Conservation (phyloP, 2,888 invertebrate species). For the Oegoconia quadripuncta region DNA sequence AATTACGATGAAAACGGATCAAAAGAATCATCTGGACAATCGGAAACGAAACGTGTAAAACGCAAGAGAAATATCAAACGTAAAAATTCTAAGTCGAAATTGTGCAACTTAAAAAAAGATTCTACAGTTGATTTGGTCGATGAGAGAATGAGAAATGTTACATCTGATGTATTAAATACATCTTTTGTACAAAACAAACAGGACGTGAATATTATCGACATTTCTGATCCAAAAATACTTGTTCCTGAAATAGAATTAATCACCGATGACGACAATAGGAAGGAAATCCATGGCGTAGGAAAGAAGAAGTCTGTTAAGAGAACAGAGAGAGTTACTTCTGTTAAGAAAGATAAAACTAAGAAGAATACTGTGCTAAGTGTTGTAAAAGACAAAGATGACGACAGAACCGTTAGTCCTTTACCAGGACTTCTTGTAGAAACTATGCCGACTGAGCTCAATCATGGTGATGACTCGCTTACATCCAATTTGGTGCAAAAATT, state of each 20-base stretch:
- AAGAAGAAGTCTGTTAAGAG: constrained; percentile 23
- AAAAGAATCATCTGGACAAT: constrained; percentile 25
- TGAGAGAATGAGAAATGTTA: constrained; percentile 49
- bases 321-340: constrained; percentile 15
- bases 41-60: constrained; percentile 18
- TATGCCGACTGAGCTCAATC: constrained; percentile 23
- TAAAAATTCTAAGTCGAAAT: constrained; percentile 20
- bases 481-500: constrained; percentile 42
- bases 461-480: constrained; percentile 35
- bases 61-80: constrained; percentile 20
- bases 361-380: background rate
- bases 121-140: constrained; percentile 35
- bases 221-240: constrained; percentile 27
- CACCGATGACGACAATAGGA: constrained; percentile 17
- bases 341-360: constrained; percentile 15
- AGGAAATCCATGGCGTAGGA: constrained; percentile 8
- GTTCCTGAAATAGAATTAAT: constrained; percentile 45
- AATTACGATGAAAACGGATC: constrained; percentile 27
- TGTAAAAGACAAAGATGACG: constrained; percentile 27
- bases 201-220: constrained; percentile 10
- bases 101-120: constrained; percentile 13
- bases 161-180: constrained; percentile 38
- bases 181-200: constrained; percentile 37
- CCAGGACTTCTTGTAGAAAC: constrained; percentile 56
- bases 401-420: constrained; percentile 50